Evolutionary conservation across 1,140 invertebrate genomes (phyloP), one percentile per base, ranked within the genome.

Genomic region (Drosophila prosaltans): DNA sequence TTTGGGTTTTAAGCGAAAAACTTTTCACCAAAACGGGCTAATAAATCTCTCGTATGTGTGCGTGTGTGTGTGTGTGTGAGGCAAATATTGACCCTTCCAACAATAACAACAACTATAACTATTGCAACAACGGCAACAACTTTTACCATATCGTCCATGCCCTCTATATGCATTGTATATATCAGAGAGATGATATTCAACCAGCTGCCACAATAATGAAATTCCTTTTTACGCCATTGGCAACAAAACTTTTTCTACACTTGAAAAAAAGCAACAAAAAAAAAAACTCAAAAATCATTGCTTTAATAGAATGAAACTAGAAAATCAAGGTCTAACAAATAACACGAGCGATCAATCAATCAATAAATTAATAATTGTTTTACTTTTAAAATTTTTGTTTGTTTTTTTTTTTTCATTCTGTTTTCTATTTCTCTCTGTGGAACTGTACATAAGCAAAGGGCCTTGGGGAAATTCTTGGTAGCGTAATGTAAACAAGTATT

Each of bases 21-120:
- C 83, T 80, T 86, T 88, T 57, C 32, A 45, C 51, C 61, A 65
- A 77, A 85, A 72, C 65, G 79, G 66, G 57, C 58, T 69, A 82
- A 88, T 86, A 82, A 88, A 76, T 73, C 65, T 32, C 11, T 54
- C 62, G 65, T 58, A 69, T 82, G 69, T 55, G 65, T 48, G 28
- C 43, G 39, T 65, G 24, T 41, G 51, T 36, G n/a, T 60, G 65
- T 65, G 45, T 74, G 16, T 16, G 16, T 16, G 16, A 16, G 16
- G 39, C 48, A 76, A 78, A 77, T 69, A 77, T 71, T 58, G 68
- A 21, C 11, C 41, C 41, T 43, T 57, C 39, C 32, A 40, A 40
- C 40, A n/a, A 51, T 51, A 60, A 60, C 40, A 66, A 54, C 63
- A 74, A n/a, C 59, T 39, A 72, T 43, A 68, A 68, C 65, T 48